Base-by-base conservation (phyloP, 2,888 invertebrate species). In the Leistus spinibarbis region DNA sequence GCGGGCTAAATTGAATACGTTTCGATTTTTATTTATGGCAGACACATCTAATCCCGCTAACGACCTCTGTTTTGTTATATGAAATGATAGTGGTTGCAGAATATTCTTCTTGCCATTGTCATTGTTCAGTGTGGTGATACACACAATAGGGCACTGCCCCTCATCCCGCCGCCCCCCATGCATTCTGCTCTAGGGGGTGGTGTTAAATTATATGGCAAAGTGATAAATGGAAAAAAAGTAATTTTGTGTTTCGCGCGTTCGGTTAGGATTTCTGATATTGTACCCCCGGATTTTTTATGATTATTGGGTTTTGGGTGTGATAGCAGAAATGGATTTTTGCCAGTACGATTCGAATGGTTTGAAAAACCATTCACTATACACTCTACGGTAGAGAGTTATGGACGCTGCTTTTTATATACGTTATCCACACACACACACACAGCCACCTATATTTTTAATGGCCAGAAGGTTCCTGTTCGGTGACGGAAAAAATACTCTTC, bases 201-300 rank as follows among this genome's bases (percentile, higher is more conserved):
- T 73, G 73, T 73, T 73, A 73, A 73, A 73, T 72, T 73, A 73
- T 73, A 73, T 62, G 60, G 62, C 73, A 27, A 68, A 56, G 75
- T 75, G 75, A 75, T 75, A 75, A 75, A 75, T 75, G 75, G 75
- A 69, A 69, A 75, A 75, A 75, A 75, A 75, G 75, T 75, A 75
- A 75, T 75, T 75, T 75, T 75, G 40, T 40, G 75, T 69, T 75
- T 69, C 69, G 66, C 69, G 66, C 27, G 60, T 10, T 60, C 20
- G 19, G 60, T 60, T 40, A 40, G 67, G 73, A 68, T 74, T 54
- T 74, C 68, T 74, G 73, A 74, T 74, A 74, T 67, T 74, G 73
- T 67, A 57, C 66, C 27, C 23, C 27, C 22, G 67, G 73, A 68
- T 67, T 74, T 74, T 74, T 74, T 74, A 74, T 74, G 67, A 74